Evolutionary conservation across 2,113 vertebrate species (phyloP), one percentile per base, ranked within the genome.

Genomic region (Donacobius atricapilla): DNA sequence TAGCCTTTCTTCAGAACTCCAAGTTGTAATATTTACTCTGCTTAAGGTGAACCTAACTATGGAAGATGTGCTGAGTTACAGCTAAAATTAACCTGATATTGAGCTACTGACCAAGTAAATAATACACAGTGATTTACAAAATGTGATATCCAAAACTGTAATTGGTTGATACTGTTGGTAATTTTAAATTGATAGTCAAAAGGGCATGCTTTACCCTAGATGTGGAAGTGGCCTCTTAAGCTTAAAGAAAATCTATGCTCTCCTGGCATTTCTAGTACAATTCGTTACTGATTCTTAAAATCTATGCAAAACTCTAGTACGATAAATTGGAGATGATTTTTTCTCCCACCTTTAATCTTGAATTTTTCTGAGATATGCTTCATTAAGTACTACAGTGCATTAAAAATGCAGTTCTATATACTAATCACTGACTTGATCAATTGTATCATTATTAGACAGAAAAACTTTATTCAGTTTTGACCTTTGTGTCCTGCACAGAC

Each of bases 401-500:
- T 97, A 89, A 90, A 83, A 95, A 75, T 93, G 83, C 89, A 93
- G 7, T 94, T 94, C 56, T 86, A 3, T n/a, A 27, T 94, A 88
- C 44, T 97, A 97, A 96, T 73, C 19, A 31, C 77, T 95, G 50
- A 93, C 44, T 57, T 96, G 79, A 97, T 68, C 65, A 45, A 69
- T 83, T 97, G 77, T 96, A 11, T 95, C 90, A 66, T 93, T 95
- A 87, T 57, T 56, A 45, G 89, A 91, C 87, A 95, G 96, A 95
- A 94, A 22, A 82, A 94, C 53, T 70, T 96, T 97, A 95, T 96
- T 98, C 95, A 97, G 70, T 97, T 95, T 96, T 98, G 97, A 98
- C 96, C 94, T 97, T 98, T 96, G 96, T 97, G 91, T 87, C 95
- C 87, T 96, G 91, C 97, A 95, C 98, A 99, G 99, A 99, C 99